Evolutionary conservation across 2,888 invertebrate species (phyloP).

Genomic region (Sinhomidia bicolor): DNA sequence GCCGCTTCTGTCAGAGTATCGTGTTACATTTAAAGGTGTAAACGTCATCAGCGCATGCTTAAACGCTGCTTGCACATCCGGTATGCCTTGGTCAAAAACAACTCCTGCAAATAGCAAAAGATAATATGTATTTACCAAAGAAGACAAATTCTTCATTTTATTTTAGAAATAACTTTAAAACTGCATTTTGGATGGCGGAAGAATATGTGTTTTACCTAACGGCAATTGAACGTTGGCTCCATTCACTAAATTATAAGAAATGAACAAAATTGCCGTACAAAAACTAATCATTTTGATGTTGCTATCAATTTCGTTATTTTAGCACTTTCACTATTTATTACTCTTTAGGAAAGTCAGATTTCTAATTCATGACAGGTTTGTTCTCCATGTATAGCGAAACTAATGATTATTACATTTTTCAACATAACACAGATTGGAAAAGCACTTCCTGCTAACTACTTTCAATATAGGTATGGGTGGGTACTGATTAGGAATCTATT

Average conservation of each 20-base stretch:
- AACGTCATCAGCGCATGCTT: slow-evolving; percentile 90
- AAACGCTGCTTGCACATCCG: slow-evolving; percentile 95
- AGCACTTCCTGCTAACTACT: too few relatives aligned
- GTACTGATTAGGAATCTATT: too few relatives aligned
- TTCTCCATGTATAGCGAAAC: too few relatives aligned
- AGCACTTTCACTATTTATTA: neutral
- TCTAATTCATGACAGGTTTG: too few relatives aligned
- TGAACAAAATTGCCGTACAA: neutral
- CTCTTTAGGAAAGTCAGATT: too few relatives aligned
- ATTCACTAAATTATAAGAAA: neutral
- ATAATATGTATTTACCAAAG: neutral
- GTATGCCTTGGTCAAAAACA: slow-evolving; percentile 95
- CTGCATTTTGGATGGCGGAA: too few relatives aligned
- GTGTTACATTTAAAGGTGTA: slow-evolving; percentile 66
- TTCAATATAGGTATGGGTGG: too few relatives aligned
- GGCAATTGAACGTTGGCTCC: slow-evolving; percentile 69
- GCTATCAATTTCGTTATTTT: too few relatives aligned
- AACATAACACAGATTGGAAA: too few relatives aligned
- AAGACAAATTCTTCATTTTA: neutral
- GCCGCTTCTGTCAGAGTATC: slow-evolving; percentile 59
- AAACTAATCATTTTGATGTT: neutral
- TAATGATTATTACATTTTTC: too few relatives aligned
- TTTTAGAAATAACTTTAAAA: too few relatives aligned
- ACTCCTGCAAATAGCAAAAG: slow-evolving; percentile 86
- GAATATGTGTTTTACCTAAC: slow-evolving; percentile 51